These are phyloP conservation scores for Phoenicopterus ruber DNA, from an alignment of 2,113 vertebrate species.

Conservation along the genomic window DNA sequence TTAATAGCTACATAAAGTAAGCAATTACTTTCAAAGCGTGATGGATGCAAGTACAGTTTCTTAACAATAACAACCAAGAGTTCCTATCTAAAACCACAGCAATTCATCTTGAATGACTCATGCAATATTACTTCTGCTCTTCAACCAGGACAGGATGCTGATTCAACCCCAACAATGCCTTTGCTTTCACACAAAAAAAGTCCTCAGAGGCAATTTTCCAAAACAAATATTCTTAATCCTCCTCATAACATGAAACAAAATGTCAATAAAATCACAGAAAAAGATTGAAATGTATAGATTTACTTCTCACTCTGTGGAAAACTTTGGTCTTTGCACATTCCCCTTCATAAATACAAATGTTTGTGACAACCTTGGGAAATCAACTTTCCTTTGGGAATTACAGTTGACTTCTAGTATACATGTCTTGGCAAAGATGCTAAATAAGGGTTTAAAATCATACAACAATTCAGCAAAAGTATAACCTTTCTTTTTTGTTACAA, in stretches of 20 bases:
- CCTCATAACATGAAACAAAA: neutral
- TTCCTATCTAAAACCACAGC: neutral
- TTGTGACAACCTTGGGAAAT: slow-evolving; percentile 3
- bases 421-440: neutral
- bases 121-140: neutral
- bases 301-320: neutral
- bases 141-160: neutral
- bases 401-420: neutral
- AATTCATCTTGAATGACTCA: slow-evolving; percentile 22
- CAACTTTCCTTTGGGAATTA: neutral
- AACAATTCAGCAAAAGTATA: neutral
- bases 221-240: slow-evolving; percentile 2
- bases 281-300: slow-evolving; percentile 9
- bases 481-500: neutral
- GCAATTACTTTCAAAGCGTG: slow-evolving; percentile 8
- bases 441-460: neutral
- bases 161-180: neutral
- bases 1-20: slow-evolving; percentile 19
- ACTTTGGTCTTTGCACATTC: neutral
- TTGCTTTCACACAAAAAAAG: neutral
- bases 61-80: neutral
- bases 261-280: neutral
- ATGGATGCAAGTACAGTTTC: neutral
- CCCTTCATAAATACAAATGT: neutral
- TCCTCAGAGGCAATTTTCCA: neutral